Conservation (phyloP, 2,113 vertebrate genomes). For the Pangasianodon hypophthalmus region DNA sequence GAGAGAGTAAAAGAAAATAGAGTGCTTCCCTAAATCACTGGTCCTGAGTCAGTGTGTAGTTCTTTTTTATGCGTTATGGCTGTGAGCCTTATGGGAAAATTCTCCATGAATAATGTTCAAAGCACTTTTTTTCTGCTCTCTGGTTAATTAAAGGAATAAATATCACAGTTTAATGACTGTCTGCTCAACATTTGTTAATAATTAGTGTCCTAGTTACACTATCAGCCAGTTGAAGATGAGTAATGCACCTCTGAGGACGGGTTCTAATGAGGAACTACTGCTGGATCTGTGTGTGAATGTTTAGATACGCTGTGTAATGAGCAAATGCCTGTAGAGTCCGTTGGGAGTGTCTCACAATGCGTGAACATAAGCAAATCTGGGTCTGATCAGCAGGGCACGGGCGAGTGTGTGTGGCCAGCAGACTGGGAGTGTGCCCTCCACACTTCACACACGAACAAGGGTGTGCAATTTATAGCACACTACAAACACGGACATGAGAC, state of each 20-base stretch:
- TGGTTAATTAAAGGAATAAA: constrained; percentile 32
- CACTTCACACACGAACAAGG: background rate
- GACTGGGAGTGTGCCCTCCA: background rate
- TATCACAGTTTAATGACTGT: constrained; percentile 14
- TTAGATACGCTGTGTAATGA: constrained; percentile 4
- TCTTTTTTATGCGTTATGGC: background rate
- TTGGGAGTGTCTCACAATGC: background rate
- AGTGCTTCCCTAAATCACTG: background rate
- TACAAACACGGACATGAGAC: background rate
- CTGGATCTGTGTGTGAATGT: background rate
- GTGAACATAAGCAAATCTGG: constrained; percentile 11
- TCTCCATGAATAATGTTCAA: constrained; percentile 11
- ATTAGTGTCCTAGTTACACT: constrained; percentile 21
- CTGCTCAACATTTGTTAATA: constrained; percentile 34
- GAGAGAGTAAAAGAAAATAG: background rate
- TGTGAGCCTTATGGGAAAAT: background rate
- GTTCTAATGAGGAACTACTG: background rate
- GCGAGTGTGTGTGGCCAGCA: background rate
- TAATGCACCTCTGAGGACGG: background rate
- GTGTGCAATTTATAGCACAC: background rate
- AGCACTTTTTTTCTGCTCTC: background rate
- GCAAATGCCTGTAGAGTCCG: background rate
- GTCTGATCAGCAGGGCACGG: background rate
- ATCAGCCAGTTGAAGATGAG: background rate
- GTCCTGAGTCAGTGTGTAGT: background rate